Percentiles rank a stretch among this genome's conserved stretches.
Conservation (phyloP, 1,140 invertebrate species). For the Heliconius congener region DNA sequence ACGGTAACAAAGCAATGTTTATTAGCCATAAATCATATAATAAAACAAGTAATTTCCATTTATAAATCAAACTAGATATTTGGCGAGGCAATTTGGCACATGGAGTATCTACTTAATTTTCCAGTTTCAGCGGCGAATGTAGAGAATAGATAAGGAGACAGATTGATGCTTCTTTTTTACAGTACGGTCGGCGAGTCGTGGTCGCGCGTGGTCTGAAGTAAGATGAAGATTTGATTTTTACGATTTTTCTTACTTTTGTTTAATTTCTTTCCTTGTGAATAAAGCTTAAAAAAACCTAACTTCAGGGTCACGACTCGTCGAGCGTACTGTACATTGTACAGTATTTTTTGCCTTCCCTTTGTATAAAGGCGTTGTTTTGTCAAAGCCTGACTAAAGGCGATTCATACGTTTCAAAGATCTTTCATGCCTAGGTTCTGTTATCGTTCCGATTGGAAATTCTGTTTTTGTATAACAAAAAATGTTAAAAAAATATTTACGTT, state of each 20-base stretch:
- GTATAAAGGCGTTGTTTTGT: conserved; percentile 9
- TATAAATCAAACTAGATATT: conserved; percentile 27
- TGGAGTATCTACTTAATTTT: conserved; percentile 26
- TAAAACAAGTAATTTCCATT: conserved; percentile 11
- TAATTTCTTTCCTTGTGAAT: no score
- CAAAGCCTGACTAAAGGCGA: conserved; percentile 15
- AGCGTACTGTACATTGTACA: background rate
- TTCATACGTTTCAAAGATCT: conserved; percentile 6
- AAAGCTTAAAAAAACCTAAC: no score
- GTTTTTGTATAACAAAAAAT: background rate
- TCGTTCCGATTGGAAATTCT: background rate
- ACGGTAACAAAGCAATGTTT: background rate
- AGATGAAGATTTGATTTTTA: no score
- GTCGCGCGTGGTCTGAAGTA: no score
- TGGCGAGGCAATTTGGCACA: conserved; percentile 34
- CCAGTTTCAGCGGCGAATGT: conserved; percentile 18
- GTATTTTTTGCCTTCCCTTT: conserved; percentile 1
- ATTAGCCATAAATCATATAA: background rate
- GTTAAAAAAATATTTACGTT: background rate
- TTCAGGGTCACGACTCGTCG: no score
- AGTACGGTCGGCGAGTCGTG: no score
- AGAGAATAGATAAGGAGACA: conserved; percentile 14
- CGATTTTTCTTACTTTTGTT: no score
- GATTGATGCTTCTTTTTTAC: conserved; percentile 1
- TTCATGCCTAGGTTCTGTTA: conserved; percentile 5